Evolutionary conservation across 2,797 vertebrate genomes (phyloP).

Genomic region (Erethizon dorsatum): DNA sequence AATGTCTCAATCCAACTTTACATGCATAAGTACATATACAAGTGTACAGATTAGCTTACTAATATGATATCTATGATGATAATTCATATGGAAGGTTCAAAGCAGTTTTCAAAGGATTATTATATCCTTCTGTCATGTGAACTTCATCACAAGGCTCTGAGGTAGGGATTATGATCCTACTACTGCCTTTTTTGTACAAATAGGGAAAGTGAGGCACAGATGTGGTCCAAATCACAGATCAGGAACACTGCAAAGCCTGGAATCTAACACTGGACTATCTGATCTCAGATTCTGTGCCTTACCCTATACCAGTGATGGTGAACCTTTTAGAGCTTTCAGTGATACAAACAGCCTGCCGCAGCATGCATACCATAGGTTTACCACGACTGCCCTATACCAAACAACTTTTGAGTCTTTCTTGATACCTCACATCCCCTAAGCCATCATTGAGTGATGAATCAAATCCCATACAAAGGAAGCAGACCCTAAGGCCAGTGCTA

Average conservation of each 20-base stretch:
- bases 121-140: slow-evolving; percentile 28
- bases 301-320: neutral
- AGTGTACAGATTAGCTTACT: slow-evolving; percentile 26
- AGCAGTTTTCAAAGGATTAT: slow-evolving; percentile 54
- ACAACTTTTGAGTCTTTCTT: slow-evolving; percentile 26
- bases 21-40: slow-evolving; percentile 21
- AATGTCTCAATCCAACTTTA: slow-evolving; percentile 24
- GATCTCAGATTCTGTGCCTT: slow-evolving; percentile 28
- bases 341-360: neutral
- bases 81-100: slow-evolving; percentile 41
- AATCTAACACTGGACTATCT: slow-evolving; percentile 11
- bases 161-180: slow-evolving; percentile 20
- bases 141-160: neutral
- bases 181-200: neutral
- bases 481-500: neutral
- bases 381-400: neutral
- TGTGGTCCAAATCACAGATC: slow-evolving; percentile 25
- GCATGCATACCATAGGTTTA: neutral
- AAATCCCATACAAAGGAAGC: slow-evolving; percentile 58
- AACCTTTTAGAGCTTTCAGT: neutral
- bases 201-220: slow-evolving; percentile 58
- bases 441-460: slow-evolving; percentile 63
- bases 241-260: slow-evolving; percentile 8
- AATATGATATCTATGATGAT: neutral
- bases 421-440: slow-evolving; percentile 46